A percentile compares a stretch with the other conserved stretches of the same genome.
Evolutionary conservation across 2,888 invertebrate genomes (phyloP).

Genomic region (Polyommatus icarus): DNA sequence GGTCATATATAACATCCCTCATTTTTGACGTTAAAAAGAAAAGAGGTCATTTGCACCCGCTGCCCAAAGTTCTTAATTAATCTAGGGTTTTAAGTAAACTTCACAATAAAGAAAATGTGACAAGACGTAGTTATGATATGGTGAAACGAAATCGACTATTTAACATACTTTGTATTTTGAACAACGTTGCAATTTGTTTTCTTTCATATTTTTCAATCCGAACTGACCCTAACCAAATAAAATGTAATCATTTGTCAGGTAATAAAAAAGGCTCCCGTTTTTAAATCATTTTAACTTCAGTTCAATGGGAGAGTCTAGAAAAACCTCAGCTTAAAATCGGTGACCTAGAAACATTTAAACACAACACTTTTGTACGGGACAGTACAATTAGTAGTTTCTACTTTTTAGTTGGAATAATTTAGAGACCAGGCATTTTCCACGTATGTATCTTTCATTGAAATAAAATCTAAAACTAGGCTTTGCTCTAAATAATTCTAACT

Average conservation of each 20-base stretch:
- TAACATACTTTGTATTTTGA: background rate
- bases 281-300: background rate
- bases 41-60: background rate
- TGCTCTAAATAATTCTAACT: background rate
- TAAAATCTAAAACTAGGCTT: slow-evolving; percentile 12
- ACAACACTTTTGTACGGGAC: slow-evolving; percentile 17
- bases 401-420: slow-evolving; percentile 9
- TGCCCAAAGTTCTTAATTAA: background rate
- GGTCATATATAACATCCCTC: background rate
- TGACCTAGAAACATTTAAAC: slow-evolving; percentile 22
- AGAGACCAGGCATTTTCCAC: background rate
- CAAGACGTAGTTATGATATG: background rate
- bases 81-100: too few relatives aligned
- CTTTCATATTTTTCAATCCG: background rate
- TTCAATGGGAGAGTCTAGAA: background rate
- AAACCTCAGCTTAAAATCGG: background rate
- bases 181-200: too few relatives aligned
- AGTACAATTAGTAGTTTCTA: slow-evolving; percentile 15
- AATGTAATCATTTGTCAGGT: background rate
- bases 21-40: background rate
- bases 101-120: background rate
- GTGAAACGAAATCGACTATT: background rate
- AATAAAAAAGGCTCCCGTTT: background rate
- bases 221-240: background rate
- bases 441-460: background rate